Percentiles rank a stretch among this genome's conserved stretches.
These are phyloP conservation scores for Pangasius larnaudii DNA, from an alignment of 2,797 vertebrate genomes.

Conservation along the genomic window DNA sequence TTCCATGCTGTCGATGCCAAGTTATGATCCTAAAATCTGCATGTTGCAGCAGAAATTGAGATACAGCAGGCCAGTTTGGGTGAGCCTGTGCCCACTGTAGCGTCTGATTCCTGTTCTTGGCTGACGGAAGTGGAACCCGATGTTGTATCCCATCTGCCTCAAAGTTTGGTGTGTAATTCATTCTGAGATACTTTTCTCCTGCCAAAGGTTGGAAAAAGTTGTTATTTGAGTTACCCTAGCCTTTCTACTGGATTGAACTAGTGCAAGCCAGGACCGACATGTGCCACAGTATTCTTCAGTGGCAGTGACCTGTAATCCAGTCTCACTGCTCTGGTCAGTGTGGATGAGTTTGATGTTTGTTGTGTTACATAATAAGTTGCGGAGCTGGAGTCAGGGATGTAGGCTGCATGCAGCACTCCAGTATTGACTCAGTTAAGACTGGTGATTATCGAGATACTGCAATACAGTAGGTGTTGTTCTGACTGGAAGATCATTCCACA, in stretches of 20 bases:
- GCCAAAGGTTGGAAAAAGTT: too few species aligned
- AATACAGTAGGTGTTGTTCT: background rate
- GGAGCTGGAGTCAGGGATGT: background rate
- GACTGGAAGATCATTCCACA: background rate
- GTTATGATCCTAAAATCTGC: background rate
- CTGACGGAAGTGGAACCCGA: too few species aligned
- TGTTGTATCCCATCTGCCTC: background rate
- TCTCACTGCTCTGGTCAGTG: background rate
- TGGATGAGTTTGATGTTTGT: background rate
- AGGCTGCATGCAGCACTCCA: background rate
- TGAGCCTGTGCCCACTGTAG: background rate
- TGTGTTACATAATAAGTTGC: background rate
- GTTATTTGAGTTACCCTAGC: background rate
- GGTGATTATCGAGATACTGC: background rate
- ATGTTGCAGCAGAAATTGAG: background rate
- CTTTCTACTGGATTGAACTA: background rate
- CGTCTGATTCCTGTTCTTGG: background rate
- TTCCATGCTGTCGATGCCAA: background rate
- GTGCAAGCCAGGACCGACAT: background rate
- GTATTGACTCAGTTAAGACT: background rate
- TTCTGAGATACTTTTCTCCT: background rate
- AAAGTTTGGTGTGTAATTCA: background rate
- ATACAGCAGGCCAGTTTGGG: background rate
- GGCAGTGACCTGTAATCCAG: background rate
- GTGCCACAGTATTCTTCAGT: background rate